A percentile compares a stretch with the other conserved stretches of the same genome.
Evolutionary conservation across 2,797 vertebrate species (phyloP).

Genomic region (Molossus alvarezi): DNA sequence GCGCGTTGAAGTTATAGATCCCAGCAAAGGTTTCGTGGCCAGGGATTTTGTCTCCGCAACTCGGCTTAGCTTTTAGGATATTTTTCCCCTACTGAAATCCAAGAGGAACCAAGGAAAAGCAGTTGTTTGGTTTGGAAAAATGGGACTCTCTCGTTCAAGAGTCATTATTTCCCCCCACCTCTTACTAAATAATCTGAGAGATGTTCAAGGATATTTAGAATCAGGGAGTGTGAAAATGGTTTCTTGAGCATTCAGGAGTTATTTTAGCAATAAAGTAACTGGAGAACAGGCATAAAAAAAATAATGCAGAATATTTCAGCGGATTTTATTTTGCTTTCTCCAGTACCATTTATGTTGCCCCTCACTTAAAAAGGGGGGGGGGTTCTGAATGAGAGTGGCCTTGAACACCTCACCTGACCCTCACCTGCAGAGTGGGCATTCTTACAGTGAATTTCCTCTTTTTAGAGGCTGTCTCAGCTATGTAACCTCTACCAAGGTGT

Average conservation of each 20-base stretch:
- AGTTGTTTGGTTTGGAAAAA: conserved; percentile 67
- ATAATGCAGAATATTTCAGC: conserved; percentile 63
- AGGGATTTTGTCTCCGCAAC: conserved; percentile 68
- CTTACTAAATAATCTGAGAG: conserved; percentile 68
- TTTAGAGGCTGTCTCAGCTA: background rate
- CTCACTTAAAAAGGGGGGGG: background rate
- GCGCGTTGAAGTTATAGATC: conserved; percentile 80
- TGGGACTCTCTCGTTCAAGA: conserved; percentile 29
- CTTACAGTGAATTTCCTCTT: conserved; percentile 46
- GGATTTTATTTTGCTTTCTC: conserved; percentile 40
- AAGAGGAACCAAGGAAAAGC: conserved; percentile 54
- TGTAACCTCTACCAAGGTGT: conserved; percentile 46
- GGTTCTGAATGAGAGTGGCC: conserved; percentile 44
- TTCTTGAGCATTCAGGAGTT: conserved; percentile 53
- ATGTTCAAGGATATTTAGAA: conserved; percentile 57
- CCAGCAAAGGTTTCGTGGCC: conserved; percentile 81
- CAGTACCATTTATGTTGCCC: background rate
- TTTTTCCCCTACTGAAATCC: conserved; percentile 46
- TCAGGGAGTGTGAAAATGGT: background rate
- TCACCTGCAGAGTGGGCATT: conserved; percentile 48
- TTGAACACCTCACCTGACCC: background rate
- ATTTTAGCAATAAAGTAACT: conserved; percentile 62
- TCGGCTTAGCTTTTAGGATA: conserved; percentile 64
- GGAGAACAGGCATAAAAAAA: conserved; percentile 56
- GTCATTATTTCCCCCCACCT: conserved; percentile 41